Evolutionary conservation across 2,888 invertebrate species (phyloP).

Genomic region (Drosophila prolongata): DNA sequence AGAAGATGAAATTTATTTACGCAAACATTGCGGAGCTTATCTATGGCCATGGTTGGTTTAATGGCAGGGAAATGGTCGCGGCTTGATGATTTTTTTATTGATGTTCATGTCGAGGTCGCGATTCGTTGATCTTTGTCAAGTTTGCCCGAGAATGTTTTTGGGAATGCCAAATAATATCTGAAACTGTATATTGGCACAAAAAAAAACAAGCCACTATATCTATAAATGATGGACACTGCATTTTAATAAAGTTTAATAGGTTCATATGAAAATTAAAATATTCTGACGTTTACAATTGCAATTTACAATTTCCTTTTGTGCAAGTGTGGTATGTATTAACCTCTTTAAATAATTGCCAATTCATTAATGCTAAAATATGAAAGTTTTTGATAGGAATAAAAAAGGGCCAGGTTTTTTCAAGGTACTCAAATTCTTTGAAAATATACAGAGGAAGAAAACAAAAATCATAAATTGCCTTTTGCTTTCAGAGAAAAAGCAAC

Average conservation of each 20-base stretch:
- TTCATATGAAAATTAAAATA: neutral
- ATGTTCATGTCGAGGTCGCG: slow-evolving; percentile 31
- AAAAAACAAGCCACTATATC: neutral
- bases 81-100: slow-evolving; percentile 43
- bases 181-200: neutral
- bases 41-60: slow-evolving; percentile 41
- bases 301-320: neutral
- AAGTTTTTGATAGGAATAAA: no score
- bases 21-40: slow-evolving; percentile 52
- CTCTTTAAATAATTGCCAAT: neutral
- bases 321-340: no score
- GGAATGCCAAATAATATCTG: slow-evolving; percentile 10
- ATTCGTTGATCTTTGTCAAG: slow-evolving; percentile 24
- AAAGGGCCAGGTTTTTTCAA: no score
- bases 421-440: no score
- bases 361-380: neutral
- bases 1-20: slow-evolving; percentile 45
- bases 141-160: slow-evolving; percentile 8
- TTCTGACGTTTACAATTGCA: neutral
- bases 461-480: no score
- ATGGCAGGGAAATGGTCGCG: slow-evolving; percentile 41
- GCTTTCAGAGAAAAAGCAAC: no score
- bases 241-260: neutral
- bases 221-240: neutral
- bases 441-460: no score